A percentile compares a stretch with the other conserved stretches of the same genome.
phyloP scores from a whole-genome alignment of 1,140 invertebrate species.

The Ericerus pela region DNA sequence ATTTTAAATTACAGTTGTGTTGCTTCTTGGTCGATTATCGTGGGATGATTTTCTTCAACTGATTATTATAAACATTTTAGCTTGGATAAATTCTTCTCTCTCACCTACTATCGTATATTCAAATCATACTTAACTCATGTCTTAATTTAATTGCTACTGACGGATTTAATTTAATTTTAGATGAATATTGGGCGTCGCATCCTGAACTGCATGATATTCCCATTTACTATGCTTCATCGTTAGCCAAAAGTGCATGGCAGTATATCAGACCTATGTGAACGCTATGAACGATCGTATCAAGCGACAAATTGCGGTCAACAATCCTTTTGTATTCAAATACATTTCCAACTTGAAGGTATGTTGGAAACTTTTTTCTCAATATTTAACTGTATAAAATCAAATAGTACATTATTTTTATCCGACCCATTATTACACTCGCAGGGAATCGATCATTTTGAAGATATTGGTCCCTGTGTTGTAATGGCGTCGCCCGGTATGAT shows the following conservation, averaged over 20 bases:
- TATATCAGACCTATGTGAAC: conserved; percentile 98
- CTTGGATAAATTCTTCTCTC: too few relatives aligned
- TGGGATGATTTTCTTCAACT: too few relatives aligned
- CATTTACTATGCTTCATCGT: conserved; percentile 96
- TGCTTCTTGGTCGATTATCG: too few relatives aligned
- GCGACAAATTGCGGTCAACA: conserved; percentile 91
- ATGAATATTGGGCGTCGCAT: conserved; percentile 97
- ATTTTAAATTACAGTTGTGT: too few relatives aligned
- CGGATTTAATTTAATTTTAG: conserved; percentile 34
- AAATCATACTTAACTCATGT: too few relatives aligned
- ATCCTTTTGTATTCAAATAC: conserved; percentile 98
- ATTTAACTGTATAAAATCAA: background rate
- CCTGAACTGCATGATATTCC: conserved; percentile 97
- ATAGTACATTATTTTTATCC: background rate
- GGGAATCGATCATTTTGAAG: conserved; percentile 98
- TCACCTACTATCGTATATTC: background rate
- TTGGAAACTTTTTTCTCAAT: background rate
- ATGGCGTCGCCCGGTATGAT: conserved; percentile 99
- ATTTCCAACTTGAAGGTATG: conserved; percentile 91
- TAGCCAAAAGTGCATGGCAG: conserved; percentile 99
- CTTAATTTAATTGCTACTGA: too few relatives aligned
- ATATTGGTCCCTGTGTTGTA: conserved; percentile 96
- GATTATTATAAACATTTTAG: too few relatives aligned
- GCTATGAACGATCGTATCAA: conserved; percentile 98
- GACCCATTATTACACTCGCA: conserved; percentile 30